phyloP scores from a whole-genome alignment of 1,140 invertebrate genomes.

The Drosophila subobscura region DNA sequence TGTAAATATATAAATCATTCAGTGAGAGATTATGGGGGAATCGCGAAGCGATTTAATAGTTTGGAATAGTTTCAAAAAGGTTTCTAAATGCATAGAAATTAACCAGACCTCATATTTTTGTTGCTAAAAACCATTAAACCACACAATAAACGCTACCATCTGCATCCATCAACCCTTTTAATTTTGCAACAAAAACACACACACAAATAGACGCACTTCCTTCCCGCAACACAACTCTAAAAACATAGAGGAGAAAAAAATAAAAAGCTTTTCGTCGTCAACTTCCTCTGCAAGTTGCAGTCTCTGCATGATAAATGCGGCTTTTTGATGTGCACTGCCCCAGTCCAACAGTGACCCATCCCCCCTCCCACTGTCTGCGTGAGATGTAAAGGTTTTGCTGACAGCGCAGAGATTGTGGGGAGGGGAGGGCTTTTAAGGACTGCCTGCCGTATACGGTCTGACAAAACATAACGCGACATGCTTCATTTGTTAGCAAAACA shows the following conservation, averaged over 20 bases:
- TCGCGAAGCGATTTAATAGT: neutral
- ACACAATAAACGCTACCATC: too few relatives aligned
- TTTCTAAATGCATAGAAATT: too few relatives aligned
- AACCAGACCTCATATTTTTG: too few relatives aligned
- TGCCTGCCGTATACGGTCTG: slow-evolving; percentile 14
- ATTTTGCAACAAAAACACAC: slow-evolving; percentile 20
- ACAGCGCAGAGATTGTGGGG: neutral
- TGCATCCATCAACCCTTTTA: slow-evolving; percentile 14
- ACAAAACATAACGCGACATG: slow-evolving; percentile 57
- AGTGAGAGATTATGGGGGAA: slow-evolving; percentile 5
- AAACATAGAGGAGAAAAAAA: slow-evolving; percentile 31
- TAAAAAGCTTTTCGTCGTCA: slow-evolving; percentile 56
- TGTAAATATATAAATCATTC: slow-evolving; percentile 21
- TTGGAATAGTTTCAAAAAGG: neutral
- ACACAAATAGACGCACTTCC: slow-evolving; percentile 37
- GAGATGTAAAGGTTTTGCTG: slow-evolving; percentile 31
- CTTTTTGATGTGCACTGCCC: slow-evolving; percentile 41
- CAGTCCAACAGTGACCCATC: too few relatives aligned
- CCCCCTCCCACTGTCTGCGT: slow-evolving; percentile 10
- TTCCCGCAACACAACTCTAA: slow-evolving; percentile 29
- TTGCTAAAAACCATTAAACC: too few relatives aligned
- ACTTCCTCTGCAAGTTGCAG: slow-evolving; percentile 55
- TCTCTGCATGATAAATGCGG: slow-evolving; percentile 64
- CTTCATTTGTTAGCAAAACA: slow-evolving; percentile 51
- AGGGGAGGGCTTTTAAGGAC: slow-evolving; percentile 44